Evolutionary conservation across 2,113 vertebrate species (phyloP).

Genomic region (Bos javanicus): DNA sequence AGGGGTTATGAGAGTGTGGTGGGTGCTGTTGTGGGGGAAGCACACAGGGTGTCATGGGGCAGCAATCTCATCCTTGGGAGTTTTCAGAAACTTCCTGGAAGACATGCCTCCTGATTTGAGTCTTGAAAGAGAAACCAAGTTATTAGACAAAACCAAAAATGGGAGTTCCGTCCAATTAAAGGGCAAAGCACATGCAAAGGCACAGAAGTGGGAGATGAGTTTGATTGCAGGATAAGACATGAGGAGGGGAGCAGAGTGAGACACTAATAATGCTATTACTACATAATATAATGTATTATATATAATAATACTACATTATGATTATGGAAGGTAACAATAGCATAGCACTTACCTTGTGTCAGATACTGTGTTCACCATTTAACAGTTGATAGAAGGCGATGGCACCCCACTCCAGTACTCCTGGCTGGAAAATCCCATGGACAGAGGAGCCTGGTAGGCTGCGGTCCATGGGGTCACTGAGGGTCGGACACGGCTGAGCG

Average conservation of each 20-base stretch:
- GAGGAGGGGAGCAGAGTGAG: not conserved
- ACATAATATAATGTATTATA: not conserved
- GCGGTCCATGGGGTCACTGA: too few species aligned
- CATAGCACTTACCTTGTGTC: not conserved
- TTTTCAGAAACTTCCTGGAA: conserved; percentile 2
- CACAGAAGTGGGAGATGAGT: not conserved
- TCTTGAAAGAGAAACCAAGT: not conserved
- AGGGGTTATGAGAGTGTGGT: not conserved
- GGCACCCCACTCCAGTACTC: too few species aligned
- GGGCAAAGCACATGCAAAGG: not conserved
- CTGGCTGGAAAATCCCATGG: too few species aligned
- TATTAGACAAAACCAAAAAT: conserved; percentile 7
- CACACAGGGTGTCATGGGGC: not conserved
- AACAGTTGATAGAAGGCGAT: not conserved
- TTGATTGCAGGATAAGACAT: not conserved
- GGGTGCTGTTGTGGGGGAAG: not conserved
- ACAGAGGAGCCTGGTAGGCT: too few species aligned
- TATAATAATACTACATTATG: not conserved
- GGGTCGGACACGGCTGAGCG: too few species aligned
- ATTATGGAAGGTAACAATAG: not conserved
- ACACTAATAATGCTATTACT: not conserved
- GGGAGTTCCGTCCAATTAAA: not conserved
- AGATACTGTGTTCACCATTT: not conserved
- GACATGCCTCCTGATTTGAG: not conserved
- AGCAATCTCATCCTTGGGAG: not conserved